These are phyloP conservation scores for Globodera ellingtonae DNA, from an alignment of 1,140 invertebrate genomes.

Conservation along the genomic window DNA sequence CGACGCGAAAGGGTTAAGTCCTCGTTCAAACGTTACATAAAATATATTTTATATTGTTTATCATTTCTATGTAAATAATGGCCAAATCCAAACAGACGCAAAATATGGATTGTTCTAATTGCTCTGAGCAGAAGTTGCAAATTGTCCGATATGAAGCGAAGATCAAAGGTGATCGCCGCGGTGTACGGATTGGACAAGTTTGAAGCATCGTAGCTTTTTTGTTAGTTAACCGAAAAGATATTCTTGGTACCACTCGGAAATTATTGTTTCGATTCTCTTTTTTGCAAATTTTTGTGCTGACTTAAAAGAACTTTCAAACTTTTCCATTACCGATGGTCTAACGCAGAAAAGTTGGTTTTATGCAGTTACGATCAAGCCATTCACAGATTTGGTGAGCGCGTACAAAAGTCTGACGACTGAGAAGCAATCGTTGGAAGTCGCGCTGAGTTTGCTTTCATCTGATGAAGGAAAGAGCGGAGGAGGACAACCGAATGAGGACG, in stretches of 20 bases:
- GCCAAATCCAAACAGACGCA: not conserved
- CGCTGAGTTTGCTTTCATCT: constrained; percentile 30
- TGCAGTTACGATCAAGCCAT: not conserved
- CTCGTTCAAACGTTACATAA: not conserved
- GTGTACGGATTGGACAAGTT: no score
- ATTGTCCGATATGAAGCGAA: constrained; percentile 47
- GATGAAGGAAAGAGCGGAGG: not conserved
- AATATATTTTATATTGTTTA: constrained; percentile 20
- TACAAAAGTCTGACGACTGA: constrained; percentile 51
- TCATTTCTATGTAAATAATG: no score
- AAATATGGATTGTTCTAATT: constrained; percentile 16
- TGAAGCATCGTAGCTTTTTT: no score
- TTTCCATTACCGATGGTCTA: no score
- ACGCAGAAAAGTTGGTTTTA: not conserved
- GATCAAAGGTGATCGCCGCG: constrained; percentile 43
- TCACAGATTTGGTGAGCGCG: constrained; percentile 49
- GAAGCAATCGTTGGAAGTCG: constrained; percentile 52
- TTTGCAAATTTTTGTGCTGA: no score
- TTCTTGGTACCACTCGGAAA: no score
- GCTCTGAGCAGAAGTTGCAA: constrained; percentile 48
- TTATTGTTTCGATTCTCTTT: no score
- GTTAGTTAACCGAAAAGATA: no score
- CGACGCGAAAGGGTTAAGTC: no score
- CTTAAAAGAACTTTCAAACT: no score
- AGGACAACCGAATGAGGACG: not conserved